Evolutionary conservation across 1,140 invertebrate species (phyloP).

Genomic region (Glossosoma conforme): DNA sequence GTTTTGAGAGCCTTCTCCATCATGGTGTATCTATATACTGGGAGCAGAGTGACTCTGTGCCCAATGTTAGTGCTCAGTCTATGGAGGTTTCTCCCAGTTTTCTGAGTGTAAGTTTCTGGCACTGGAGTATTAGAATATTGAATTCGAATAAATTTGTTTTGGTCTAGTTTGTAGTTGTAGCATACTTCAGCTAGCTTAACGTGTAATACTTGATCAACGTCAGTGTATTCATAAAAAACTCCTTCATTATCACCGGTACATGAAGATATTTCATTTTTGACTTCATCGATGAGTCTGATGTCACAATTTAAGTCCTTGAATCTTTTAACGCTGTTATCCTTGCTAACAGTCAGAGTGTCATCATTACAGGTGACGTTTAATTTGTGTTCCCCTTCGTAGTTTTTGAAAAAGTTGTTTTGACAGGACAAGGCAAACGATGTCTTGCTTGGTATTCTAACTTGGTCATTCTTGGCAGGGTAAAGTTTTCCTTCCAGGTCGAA

Average conservation of each 20-base stretch:
- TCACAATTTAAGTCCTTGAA: constrained; percentile 26
- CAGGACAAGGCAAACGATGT: constrained; percentile 16
- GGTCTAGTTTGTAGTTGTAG: constrained; percentile 17
- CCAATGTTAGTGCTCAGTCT: constrained; percentile 14
- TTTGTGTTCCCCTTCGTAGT: constrained; percentile 11
- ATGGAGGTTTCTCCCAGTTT: too few species aligned
- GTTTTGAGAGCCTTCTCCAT: constrained; percentile 7
- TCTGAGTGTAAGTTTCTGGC: not conserved
- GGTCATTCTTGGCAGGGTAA: constrained; percentile 9
- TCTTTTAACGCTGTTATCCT: constrained; percentile 4
- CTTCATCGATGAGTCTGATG: constrained; percentile 19
- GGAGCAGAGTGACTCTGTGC: constrained; percentile 19
- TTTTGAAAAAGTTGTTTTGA: constrained; percentile 26
- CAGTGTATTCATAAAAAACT: constrained; percentile 18
- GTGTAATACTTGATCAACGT: constrained; percentile 4
- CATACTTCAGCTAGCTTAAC: constrained; percentile 24
- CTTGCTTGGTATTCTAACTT: constrained; percentile 14
- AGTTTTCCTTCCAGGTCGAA: constrained; percentile 13
- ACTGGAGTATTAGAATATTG: constrained; percentile 7
- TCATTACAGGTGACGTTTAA: constrained; percentile 21
- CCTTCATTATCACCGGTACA: constrained; percentile 11
- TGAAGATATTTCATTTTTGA: constrained; percentile 13
- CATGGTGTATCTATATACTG: constrained; percentile 13
- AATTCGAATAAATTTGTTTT: constrained; percentile 13
- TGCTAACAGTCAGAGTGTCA: constrained; percentile 11